Evolutionary conservation across 2,113 vertebrate species (phyloP).

Genomic region (Gambusia affinis): DNA sequence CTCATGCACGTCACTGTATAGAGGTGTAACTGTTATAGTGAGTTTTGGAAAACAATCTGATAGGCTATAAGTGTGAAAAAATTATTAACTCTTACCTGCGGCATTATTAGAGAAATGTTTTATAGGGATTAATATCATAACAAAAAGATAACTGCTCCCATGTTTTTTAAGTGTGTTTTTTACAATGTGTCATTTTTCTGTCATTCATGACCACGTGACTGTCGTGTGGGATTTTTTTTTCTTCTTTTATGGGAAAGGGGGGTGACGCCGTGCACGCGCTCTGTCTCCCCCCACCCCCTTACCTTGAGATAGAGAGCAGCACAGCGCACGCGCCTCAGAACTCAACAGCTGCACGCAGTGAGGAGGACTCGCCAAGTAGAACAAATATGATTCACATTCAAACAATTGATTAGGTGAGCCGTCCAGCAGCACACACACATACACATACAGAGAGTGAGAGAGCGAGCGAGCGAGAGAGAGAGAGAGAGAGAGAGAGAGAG

Average conservation of each 20-base stretch:
- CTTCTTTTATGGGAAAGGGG: too few relatives aligned
- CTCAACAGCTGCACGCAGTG: conserved; percentile 83
- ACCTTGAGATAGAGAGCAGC: conserved; percentile 1
- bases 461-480: too few relatives aligned
- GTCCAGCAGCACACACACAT: neutral
- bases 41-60: conserved; percentile 4
- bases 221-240: conserved; percentile 1
- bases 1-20: conserved; percentile 1
- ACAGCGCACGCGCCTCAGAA: conserved; percentile 56
- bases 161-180: neutral
- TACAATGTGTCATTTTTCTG: conserved; percentile 9
- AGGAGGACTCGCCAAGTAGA: conserved; percentile 61
- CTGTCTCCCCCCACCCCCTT: conserved; percentile 44
- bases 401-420: conserved; percentile 70
- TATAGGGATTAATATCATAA: neutral
- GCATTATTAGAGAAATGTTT: neutral
- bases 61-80: neutral
- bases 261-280: conserved; percentile 58
- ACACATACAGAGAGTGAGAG: too few relatives aligned
- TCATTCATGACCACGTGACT: conserved; percentile 65
- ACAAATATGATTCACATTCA: conserved; percentile 66
- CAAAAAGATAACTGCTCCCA: neutral
- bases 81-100: neutral
- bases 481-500: neutral
- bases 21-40: neutral